Percentiles rank a stretch among this genome's conserved stretches.
Evolutionary conservation across 2,113 vertebrate species (phyloP).

Genomic region (Camelus dromedarius): DNA sequence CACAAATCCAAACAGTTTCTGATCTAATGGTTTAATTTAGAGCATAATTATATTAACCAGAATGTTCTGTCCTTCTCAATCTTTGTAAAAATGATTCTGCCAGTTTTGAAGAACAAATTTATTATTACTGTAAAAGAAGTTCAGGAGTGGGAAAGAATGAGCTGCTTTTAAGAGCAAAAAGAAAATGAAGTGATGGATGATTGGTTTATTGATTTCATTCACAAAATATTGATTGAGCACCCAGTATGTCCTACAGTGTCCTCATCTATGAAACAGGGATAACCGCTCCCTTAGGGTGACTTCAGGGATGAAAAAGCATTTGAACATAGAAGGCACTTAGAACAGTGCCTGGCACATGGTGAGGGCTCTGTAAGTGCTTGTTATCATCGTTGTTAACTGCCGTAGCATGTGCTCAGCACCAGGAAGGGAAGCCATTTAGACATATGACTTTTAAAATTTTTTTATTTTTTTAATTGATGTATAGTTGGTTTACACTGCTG

Average conservation of each 20-base stretch:
- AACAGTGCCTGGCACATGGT: fast-evolving
- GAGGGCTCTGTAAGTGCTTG: fast-evolving
- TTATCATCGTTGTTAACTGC: neutral
- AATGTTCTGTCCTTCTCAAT: constrained; percentile 71
- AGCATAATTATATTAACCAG: constrained; percentile 73
- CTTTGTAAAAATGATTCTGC: constrained; percentile 60
- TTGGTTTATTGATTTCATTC: neutral
- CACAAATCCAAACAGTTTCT: constrained; percentile 67
- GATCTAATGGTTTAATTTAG: constrained; percentile 73
- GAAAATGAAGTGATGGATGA: neutral
- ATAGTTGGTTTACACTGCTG: too few species aligned
- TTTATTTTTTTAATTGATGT: too few species aligned
- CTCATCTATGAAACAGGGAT: neutral
- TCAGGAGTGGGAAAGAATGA: neutral
- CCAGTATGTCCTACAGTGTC: neutral
- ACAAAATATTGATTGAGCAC: neutral
- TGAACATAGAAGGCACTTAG: neutral
- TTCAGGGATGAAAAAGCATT: neutral
- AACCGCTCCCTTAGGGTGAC: neutral
- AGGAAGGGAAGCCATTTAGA: neutral
- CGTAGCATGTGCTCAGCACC: neutral
- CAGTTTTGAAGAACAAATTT: constrained; percentile 41
- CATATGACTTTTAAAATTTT: neutral
- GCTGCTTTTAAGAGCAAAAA: constrained; percentile 28
- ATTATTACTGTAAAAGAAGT: neutral